phyloP scores from a whole-genome alignment of 2,113 vertebrate species.

The Cynocephalus volans region DNA sequence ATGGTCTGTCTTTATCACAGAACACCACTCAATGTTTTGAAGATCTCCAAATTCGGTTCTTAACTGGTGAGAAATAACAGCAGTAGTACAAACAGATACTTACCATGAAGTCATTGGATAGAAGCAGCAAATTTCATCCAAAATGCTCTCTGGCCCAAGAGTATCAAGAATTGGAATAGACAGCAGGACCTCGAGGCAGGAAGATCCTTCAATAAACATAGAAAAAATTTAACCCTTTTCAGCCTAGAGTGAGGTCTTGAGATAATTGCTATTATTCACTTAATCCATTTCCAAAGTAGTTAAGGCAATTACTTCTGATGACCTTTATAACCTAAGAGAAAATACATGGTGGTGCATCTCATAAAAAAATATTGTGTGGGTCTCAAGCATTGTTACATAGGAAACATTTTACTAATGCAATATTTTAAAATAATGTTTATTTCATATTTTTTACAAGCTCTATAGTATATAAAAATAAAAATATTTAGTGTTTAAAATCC shows the following conservation, averaged over 20 bases:
- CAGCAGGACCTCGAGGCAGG: neutral
- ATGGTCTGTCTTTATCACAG: neutral
- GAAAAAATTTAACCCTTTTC: neutral
- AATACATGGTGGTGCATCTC: neutral
- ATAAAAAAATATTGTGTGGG: neutral
- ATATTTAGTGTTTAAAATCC: constrained; percentile 10
- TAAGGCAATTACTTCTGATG: neutral
- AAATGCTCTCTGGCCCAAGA: neutral
- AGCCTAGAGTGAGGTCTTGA: neutral
- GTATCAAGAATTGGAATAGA: neutral
- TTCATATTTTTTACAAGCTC: neutral
- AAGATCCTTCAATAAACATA: neutral
- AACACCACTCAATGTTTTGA: neutral
- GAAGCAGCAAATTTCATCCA: neutral
- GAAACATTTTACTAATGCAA: neutral
- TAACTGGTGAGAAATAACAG: neutral
- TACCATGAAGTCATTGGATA: neutral
- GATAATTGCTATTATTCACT: neutral
- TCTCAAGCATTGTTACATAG: neutral
- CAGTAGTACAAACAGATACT: neutral
- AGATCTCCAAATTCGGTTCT: neutral
- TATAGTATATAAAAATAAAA: neutral
- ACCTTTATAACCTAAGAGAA: neutral
- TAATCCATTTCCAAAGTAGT: neutral
- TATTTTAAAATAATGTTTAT: neutral